Percentiles rank a stretch among this genome's conserved stretches.
phyloP scores from a whole-genome alignment of 2,113 vertebrate species.

The Urocitellus parryii region DNA sequence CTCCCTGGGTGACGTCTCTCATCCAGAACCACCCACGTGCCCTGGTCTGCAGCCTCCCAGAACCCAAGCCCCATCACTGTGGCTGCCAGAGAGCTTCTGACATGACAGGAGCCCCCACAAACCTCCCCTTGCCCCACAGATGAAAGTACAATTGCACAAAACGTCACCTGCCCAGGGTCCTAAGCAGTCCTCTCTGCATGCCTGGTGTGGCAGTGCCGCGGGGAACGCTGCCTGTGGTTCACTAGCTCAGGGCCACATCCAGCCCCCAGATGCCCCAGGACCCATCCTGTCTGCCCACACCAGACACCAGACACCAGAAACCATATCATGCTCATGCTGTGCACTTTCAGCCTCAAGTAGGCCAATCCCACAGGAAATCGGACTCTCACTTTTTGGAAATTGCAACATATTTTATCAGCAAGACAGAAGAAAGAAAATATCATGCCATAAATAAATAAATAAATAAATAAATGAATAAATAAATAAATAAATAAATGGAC shows the following conservation, averaged over 20 bases:
- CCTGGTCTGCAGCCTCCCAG: background rate
- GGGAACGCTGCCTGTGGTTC: accelerated
- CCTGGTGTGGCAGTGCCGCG: background rate
- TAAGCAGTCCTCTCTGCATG: too few relatives aligned
- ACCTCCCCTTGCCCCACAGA: too few relatives aligned
- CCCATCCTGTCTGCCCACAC: background rate
- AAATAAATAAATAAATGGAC: too few relatives aligned
- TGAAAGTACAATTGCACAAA: background rate
- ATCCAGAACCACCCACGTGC: accelerated
- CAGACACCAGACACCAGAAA: background rate
- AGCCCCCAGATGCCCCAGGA: accelerated
- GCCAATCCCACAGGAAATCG: too few relatives aligned
- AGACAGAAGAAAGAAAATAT: background rate
- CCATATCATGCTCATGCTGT: accelerated
- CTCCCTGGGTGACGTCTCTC: background rate
- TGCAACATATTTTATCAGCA: background rate
- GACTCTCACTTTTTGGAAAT: background rate
- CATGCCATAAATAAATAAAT: background rate
- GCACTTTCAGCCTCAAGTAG: accelerated
- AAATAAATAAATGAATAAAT: background rate
- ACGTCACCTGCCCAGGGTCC: background rate
- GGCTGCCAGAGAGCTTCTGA: too few relatives aligned
- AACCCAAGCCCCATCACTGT: background rate
- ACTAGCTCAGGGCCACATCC: accelerated
- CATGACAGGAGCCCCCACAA: too few relatives aligned